Evolutionary conservation across 2,888 invertebrate species (phyloP).

Genomic region (Drosophila melanosoma): DNA sequence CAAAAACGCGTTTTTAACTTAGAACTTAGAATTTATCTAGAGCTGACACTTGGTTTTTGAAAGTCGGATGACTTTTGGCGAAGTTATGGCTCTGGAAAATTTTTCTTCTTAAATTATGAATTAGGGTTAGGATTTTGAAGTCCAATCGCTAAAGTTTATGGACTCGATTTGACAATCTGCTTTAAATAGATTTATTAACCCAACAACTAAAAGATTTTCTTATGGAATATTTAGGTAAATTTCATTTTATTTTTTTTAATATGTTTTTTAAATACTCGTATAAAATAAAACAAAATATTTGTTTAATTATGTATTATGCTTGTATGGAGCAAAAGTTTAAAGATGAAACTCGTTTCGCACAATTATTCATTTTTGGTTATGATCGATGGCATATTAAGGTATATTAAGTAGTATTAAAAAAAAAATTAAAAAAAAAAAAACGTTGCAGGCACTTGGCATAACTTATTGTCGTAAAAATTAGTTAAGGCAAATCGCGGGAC

Average conservation of each 20-base stretch:
- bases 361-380: slow-evolving; percentile 34
- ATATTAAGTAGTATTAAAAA: slow-evolving; percentile 8
- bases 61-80: too few species aligned
- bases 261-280: slow-evolving; percentile 1
- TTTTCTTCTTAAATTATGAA: neutral
- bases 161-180: neutral
- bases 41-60: too few species aligned
- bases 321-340: slow-evolving; percentile 3
- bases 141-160: neutral
- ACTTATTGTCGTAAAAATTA: slow-evolving; percentile 40
- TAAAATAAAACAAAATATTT: slow-evolving; percentile 21
- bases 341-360: slow-evolving; percentile 1
- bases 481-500: slow-evolving; percentile 31
- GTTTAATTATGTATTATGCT: slow-evolving; percentile 14
- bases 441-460: slow-evolving; percentile 33
- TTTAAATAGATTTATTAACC: neutral
- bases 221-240: neutral
- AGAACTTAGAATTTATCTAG: too few species aligned
- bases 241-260: neutral
- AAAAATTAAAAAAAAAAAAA: neutral
- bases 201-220: neutral
- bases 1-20: too few species aligned
- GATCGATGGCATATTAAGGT: slow-evolving; percentile 23
- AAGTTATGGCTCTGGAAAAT: too few species aligned
- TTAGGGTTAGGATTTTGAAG: neutral